Evolutionary conservation across 2,113 vertebrate genomes (phyloP).

Genomic region (Callospermophilus lateralis): DNA sequence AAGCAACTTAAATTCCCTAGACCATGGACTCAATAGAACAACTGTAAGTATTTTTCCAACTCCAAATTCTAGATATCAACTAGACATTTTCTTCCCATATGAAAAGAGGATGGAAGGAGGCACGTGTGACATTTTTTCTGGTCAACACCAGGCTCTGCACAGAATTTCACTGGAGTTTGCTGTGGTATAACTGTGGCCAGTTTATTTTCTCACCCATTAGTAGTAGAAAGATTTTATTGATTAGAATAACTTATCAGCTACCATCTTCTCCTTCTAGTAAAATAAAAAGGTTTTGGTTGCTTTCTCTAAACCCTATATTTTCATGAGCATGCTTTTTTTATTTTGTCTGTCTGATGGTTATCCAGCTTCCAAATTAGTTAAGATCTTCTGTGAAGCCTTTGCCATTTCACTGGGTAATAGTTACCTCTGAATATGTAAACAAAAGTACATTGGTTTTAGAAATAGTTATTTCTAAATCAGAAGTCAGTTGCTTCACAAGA

Average conservation of each 20-base stretch:
- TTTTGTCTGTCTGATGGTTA: slow-evolving; percentile 62
- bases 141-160: background rate
- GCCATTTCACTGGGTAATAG: slow-evolving; percentile 57
- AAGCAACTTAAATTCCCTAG: background rate
- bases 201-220: slow-evolving; percentile 70
- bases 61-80: background rate
- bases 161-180: background rate
- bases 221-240: slow-evolving; percentile 57
- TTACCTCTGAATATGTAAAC: slow-evolving; percentile 72
- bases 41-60: background rate
- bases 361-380: slow-evolving; percentile 75
- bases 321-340: slow-evolving; percentile 45
- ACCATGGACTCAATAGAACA: background rate
- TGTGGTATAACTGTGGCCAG: slow-evolving; percentile 50
- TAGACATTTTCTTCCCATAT: background rate
- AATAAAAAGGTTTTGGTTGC: slow-evolving; percentile 9
- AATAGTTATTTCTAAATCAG: slow-evolving; percentile 80
- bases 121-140: background rate
- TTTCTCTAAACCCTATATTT: slow-evolving; percentile 67
- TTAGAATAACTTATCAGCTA: slow-evolving; percentile 60
- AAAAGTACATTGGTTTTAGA: slow-evolving; percentile 75
- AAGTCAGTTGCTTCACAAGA: slow-evolving; percentile 84
- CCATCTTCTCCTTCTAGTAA: slow-evolving; percentile 53
- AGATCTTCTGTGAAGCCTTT: slow-evolving; percentile 59
- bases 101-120: background rate